These are phyloP conservation scores for Autographa pulchrina DNA, from an alignment of 2,888 invertebrate species.

Conservation along the genomic window DNA sequence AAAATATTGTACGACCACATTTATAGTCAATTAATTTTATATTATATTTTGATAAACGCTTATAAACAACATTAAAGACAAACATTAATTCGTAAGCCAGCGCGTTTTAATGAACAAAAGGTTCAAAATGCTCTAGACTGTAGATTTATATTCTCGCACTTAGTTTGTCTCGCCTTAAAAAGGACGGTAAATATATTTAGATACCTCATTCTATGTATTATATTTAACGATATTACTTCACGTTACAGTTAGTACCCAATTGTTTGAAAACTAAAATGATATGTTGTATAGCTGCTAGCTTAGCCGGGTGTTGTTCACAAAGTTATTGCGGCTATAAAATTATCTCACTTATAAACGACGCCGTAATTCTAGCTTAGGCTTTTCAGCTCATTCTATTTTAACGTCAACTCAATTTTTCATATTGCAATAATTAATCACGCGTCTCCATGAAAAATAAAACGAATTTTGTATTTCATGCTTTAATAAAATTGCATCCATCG, in stretches of 20 bases:
- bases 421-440: too few relatives aligned
- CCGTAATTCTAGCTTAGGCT: slow-evolving; percentile 17
- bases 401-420: too few relatives aligned
- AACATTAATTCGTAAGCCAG: too few relatives aligned
- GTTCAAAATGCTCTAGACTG: too few relatives aligned
- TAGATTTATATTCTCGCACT: not conserved
- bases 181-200: not conserved
- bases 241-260: slow-evolving; percentile 36
- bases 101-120: too few relatives aligned
- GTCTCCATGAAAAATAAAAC: too few relatives aligned
- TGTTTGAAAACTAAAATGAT: slow-evolving; percentile 52
- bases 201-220: not conserved
- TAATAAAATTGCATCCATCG: too few relatives aligned
- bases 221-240: slow-evolving; percentile 34
- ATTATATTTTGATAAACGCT: too few relatives aligned
- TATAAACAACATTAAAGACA: too few relatives aligned
- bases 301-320: slow-evolving; percentile 31
- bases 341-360: slow-evolving; percentile 24
- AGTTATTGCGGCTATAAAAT: slow-evolving; percentile 32
- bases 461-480: too few relatives aligned
- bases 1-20: too few relatives aligned
- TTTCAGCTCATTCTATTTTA: not conserved
- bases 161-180: not conserved
- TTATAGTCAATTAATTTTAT: too few relatives aligned
- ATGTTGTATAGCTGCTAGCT: slow-evolving; percentile 36